Evolutionary conservation across 2,888 invertebrate genomes (phyloP).

Genomic region (Pardosa pseudoannulata): DNA sequence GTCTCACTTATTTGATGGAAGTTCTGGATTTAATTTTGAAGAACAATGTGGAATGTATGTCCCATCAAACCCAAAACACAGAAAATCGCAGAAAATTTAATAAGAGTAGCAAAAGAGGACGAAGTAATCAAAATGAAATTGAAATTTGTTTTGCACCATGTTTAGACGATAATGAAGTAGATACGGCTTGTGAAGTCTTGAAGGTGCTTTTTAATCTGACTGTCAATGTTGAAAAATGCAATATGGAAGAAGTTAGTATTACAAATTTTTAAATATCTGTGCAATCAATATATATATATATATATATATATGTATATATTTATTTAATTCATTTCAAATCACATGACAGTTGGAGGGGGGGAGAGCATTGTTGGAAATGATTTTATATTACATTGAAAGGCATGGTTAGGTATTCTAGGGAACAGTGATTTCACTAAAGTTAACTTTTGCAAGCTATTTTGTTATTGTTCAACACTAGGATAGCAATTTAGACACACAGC

Average conservation of each 20-base stretch:
- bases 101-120: constrained; percentile 38
- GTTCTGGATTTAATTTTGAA: constrained; percentile 78
- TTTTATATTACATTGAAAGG: no score
- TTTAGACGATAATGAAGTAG: constrained; percentile 76
- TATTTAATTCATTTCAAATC: no score
- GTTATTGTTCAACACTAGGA: no score
- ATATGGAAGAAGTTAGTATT: constrained; percentile 77
- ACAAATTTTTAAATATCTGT: no score
- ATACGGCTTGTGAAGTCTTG: constrained; percentile 79
- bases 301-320: no score
- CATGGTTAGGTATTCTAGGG: no score
- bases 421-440: no score
- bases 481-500: no score
- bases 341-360: no score
- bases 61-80: constrained; percentile 15
- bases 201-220: constrained; percentile 80
- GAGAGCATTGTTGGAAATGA: no score
- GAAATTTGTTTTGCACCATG: constrained; percentile 69
- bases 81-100: constrained; percentile 15
- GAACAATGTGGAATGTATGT: constrained; percentile 72
- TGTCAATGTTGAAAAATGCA: constrained; percentile 77
- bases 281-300: no score
- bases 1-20: constrained; percentile 79
- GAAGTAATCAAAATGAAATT: constrained; percentile 14
- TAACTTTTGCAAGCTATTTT: no score